phyloP scores from a whole-genome alignment of 2,797 vertebrate species.

The Spinibarbus caldwelli region DNA sequence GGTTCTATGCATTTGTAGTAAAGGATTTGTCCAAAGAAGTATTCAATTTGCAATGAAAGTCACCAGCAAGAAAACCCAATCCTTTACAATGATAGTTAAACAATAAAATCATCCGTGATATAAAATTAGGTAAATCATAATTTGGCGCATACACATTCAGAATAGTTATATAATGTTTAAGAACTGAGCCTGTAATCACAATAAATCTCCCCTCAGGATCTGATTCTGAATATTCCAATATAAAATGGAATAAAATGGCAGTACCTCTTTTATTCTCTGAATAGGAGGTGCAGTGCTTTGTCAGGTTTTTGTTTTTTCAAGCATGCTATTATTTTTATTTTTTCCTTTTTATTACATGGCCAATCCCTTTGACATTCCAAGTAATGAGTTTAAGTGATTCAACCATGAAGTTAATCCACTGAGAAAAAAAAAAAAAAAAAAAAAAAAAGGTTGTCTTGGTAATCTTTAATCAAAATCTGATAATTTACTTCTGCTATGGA shows the following conservation, averaged over 20 bases:
- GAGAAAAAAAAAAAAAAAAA: too few relatives aligned
- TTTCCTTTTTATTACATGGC: conserved; percentile 24
- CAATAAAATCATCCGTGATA: conserved; percentile 7
- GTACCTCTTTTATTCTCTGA: too few relatives aligned
- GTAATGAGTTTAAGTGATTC: conserved; percentile 17
- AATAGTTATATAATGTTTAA: background rate
- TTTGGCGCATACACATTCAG: conserved; percentile 22
- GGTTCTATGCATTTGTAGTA: too few relatives aligned
- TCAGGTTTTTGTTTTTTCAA: conserved; percentile 9
- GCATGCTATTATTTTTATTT: background rate
- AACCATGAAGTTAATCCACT: background rate
- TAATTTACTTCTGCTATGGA: too few relatives aligned
- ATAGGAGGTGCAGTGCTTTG: background rate
- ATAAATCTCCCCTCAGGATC: conserved; percentile 11
- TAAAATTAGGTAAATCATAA: conserved; percentile 10
- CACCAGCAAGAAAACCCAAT: background rate
- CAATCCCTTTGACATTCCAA: background rate
- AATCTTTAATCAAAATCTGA: too few relatives aligned
- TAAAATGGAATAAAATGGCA: too few relatives aligned
- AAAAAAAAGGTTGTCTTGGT: too few relatives aligned
- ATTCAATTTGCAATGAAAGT: conserved; percentile 28
- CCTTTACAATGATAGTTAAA: conserved; percentile 3
- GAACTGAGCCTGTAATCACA: background rate
- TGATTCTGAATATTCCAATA: background rate
- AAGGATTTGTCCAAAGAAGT: background rate